Percentiles rank a stretch among this genome's conserved stretches.
Conservation (phyloP, 1,140 invertebrate genomes). For the Drosophila bocqueti region DNA sequence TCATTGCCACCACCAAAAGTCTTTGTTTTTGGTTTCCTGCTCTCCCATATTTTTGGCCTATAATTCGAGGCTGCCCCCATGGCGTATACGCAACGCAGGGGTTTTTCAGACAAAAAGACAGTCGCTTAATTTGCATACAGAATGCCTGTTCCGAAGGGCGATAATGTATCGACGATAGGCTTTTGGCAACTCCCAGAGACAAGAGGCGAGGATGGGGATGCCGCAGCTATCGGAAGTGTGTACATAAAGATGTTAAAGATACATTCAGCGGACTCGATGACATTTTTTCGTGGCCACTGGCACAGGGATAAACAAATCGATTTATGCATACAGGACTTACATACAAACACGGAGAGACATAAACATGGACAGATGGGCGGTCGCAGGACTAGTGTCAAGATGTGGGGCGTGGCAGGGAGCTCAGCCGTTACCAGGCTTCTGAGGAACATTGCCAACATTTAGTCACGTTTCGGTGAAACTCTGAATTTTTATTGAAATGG, state of each 20-base stretch:
- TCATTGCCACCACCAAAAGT: background rate
- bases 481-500: conserved; percentile 71
- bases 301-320: conserved; percentile 60
- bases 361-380: conserved; percentile 11
- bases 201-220: background rate
- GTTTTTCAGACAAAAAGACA: background rate
- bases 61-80: conserved; percentile 25
- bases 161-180: conserved; percentile 60
- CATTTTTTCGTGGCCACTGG: conserved; percentile 40
- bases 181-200: conserved; percentile 40
- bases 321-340: conserved; percentile 56
- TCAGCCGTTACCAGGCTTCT: conserved; percentile 9
- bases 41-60: conserved; percentile 23
- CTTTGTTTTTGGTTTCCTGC: conserved; percentile 11
- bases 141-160: conserved; percentile 32
- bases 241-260: conserved; percentile 58
- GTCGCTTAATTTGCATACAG: conserved; percentile 62
- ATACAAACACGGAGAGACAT: conserved; percentile 12
- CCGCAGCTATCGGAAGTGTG: conserved; percentile 16
- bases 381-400: conserved; percentile 10
- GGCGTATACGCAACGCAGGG: conserved; percentile 31
- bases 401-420: conserved; percentile 8
- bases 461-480: conserved; percentile 60
- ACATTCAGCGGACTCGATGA: conserved; percentile 51
- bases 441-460: conserved; percentile 52